These are phyloP conservation scores for Ciconia stormi DNA, from an alignment of 2,113 vertebrate species.

Conservation along the genomic window DNA sequence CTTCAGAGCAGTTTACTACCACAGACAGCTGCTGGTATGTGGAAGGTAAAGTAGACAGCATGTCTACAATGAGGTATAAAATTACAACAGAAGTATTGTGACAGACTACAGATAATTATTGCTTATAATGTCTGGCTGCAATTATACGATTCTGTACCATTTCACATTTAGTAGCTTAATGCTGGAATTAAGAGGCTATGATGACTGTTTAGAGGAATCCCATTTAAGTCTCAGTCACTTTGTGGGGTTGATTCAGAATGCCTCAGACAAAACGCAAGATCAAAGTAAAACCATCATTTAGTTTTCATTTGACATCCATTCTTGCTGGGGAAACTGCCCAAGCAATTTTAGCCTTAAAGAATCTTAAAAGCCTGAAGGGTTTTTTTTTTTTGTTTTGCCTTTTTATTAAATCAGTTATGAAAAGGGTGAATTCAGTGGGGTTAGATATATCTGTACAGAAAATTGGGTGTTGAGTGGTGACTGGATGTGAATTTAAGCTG, in stretches of 20 bases:
- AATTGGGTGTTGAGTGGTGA: background rate
- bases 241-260: background rate
- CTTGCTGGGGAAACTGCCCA: background rate
- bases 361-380: background rate
- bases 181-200: background rate
- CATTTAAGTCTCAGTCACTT: background rate
- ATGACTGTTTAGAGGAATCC: background rate
- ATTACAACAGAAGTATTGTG: constrained; percentile 11
- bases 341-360: background rate
- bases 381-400: background rate
- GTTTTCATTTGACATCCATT: background rate
- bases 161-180: background rate
- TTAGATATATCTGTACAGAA: background rate
- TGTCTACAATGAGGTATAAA: background rate
- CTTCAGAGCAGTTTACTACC: background rate
- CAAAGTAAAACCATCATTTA: background rate
- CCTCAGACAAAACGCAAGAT: background rate
- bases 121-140: background rate
- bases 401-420: background rate
- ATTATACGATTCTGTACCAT: background rate
- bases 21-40: background rate
- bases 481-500: background rate
- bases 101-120: constrained; percentile 25
- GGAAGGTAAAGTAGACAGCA: constrained; percentile 4
- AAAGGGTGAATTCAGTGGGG: background rate